Base-by-base conservation (phyloP, 2,888 invertebrate species). In the Halocaridina rubra region DNA sequence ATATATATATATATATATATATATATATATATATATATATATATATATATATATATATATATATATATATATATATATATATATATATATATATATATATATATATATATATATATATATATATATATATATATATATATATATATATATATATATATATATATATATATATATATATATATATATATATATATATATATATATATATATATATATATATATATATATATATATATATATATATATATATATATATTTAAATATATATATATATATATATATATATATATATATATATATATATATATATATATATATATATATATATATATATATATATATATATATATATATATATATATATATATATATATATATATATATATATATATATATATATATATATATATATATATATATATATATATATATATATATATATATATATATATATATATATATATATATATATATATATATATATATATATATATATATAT, bases 401-500 rank as follows among this genome's bases (percentile, higher is more conserved):
- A 61, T 19, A 61, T 59, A 61, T 32, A 77, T 32, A 61, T 61
- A 77, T 32, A 57, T 32, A 77, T 61, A 77, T 22, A 77, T 59
- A 77, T 32, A 61, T 32, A 77, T 29, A 61, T n/a, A 33, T 59
- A 59, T 30, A 30, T 4, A 30, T 30, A 32, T 32, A 77, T 30
- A 32, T 32, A 77, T 3, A 61, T 61, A 61, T 22, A 30, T 32
- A 61, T 22, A 61, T 61, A 30, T 32, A 61, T 61, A 30, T 19
- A 61, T 30, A 61, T 32, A 77, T 61, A 77, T 61, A 59, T 57
- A 77, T 30, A 59, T 77, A 59, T 61, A 59, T 57, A 59, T 61
- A 29, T 59, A 59, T 61, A 59, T 59, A 77, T 61, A 77, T 77
- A 77, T 61, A 77, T 77, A 61, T 61, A 77, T 77, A 77, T 64